A percentile compares a stretch with the other conserved stretches of the same genome.
These are phyloP conservation scores for Acronicta leporina DNA, from an alignment of 2,888 invertebrate species.

Conservation along the genomic window DNA sequence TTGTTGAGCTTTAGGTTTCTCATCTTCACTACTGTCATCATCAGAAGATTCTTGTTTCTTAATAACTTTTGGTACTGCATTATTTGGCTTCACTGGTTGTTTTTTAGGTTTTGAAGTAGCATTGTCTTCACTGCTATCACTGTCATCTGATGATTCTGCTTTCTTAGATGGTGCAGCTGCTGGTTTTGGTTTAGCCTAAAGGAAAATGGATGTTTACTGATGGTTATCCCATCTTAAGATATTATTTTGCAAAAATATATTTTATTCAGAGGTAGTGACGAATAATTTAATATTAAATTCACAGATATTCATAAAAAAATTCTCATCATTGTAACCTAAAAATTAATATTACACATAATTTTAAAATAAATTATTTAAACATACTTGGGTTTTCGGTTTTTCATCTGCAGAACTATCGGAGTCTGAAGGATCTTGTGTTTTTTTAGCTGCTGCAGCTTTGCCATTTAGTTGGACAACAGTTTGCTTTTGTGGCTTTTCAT, in stretches of 20 bases:
- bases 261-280: slow-evolving; percentile 83
- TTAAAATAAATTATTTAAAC: neutral
- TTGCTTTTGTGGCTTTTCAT: slow-evolving; percentile 67
- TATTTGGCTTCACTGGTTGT: slow-evolving; percentile 65
- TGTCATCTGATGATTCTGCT: slow-evolving; percentile 70
- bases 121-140: slow-evolving; percentile 59
- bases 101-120: slow-evolving; percentile 60
- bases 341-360: slow-evolving; percentile 58
- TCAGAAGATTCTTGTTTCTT: slow-evolving; percentile 73
- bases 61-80: slow-evolving; percentile 53
- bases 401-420: slow-evolving; percentile 82
- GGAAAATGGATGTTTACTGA: neutral
- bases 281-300: slow-evolving; percentile 66
- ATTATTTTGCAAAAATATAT: neutral
- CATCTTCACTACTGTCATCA: slow-evolving; percentile 67
- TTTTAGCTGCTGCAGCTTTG: slow-evolving; percentile 69
- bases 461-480: slow-evolving; percentile 68
- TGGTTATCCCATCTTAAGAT: neutral
- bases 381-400: slow-evolving; percentile 66
- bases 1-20: slow-evolving; percentile 65
- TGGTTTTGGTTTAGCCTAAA: slow-evolving; percentile 46
- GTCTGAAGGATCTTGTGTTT: slow-evolving; percentile 76
- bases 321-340: slow-evolving; percentile 68
- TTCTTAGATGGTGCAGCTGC: slow-evolving; percentile 44
- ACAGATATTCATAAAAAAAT: slow-evolving; percentile 61